phyloP scores from a whole-genome alignment of 2,113 vertebrate species.

The Nyctereutes procyonoides region DNA sequence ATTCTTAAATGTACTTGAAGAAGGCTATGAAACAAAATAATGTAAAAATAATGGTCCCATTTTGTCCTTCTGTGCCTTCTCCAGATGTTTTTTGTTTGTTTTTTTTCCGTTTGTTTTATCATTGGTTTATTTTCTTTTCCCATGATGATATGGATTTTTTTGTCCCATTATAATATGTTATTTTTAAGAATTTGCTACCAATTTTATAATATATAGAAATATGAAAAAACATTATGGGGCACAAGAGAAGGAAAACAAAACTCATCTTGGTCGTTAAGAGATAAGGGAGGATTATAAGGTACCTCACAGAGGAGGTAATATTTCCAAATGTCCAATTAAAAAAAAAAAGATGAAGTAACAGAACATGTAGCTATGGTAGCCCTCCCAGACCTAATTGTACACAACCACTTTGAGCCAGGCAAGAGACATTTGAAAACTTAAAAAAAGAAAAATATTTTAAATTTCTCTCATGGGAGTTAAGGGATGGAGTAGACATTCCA shows the following conservation, averaged over 20 bases:
- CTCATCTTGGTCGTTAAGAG: not conserved
- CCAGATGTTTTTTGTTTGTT: not conserved
- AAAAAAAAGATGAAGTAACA: not conserved
- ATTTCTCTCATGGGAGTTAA: not conserved
- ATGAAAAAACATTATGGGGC: not conserved
- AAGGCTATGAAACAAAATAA: not conserved
- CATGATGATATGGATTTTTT: not conserved
- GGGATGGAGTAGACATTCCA: not conserved
- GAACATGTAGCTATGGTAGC: not conserved
- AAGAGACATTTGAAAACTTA: not conserved
- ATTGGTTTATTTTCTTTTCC: not conserved
- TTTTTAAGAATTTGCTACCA: not conserved
- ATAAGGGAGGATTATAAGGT: accelerated
- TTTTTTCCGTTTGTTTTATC: not conserved
- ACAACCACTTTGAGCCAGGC: not conserved
- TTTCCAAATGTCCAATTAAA: not conserved
- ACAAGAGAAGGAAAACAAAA: not conserved
- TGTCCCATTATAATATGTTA: not conserved
- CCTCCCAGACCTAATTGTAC: not conserved
- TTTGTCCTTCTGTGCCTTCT: not conserved
- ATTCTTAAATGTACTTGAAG: not conserved
- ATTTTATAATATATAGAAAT: not conserved
- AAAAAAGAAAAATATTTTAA: not conserved
- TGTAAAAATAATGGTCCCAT: not conserved
- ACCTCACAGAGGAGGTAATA: not conserved